Base-by-base conservation (phyloP, 2,888 invertebrate species). In the Thymelicus sylvestris region DNA sequence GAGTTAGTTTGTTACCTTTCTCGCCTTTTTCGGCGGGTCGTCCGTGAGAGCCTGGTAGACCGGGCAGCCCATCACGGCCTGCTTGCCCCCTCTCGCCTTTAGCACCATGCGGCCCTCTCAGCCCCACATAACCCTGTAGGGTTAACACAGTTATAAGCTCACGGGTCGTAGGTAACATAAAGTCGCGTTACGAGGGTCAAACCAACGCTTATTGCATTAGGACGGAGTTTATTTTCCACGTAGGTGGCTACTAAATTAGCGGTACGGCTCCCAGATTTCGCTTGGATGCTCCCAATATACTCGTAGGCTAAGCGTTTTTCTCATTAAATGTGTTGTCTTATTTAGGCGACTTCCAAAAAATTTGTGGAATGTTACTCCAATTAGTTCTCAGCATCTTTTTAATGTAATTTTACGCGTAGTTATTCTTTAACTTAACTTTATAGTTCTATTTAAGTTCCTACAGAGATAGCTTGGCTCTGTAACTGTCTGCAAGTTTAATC, bases 11-110 rank as follows among this genome's bases (percentile, higher is more conserved):
- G 83, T 94, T 95, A 85, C 96, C 95, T 89, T 96, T 96, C 80
- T 96, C 96, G 72, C 97, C 97, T 87, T 97, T 97, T 82, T 96
- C 96, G 10, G 97, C 96, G 67, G 96, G 95, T 76, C 93, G 86
- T 80, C 95, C 86, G 89, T 95, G 88, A 75, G 94, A 80, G 85
- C 95, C 87, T 74, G 95, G 89, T 77, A 95, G 80, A 73, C 95
- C 95, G 44, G 97, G 96, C 57, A 95, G 88, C 5, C 97, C 97
- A 70, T 96, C 96, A 74, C 95, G 94, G 52, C 97, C 97, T n/a
- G 95, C 86, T 70, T 89, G 93, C 0, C 96, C 95, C 41, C 95
- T 93, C 79, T 96, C 96, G 57, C 96, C 96, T 86, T 96, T 96
- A 38, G 92, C 91, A 52, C 96, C 96, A 78, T 94, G 92, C 66